Evolutionary conservation across 2,797 vertebrate genomes (phyloP).

Genomic region (Thalassophryne amazonica): DNA sequence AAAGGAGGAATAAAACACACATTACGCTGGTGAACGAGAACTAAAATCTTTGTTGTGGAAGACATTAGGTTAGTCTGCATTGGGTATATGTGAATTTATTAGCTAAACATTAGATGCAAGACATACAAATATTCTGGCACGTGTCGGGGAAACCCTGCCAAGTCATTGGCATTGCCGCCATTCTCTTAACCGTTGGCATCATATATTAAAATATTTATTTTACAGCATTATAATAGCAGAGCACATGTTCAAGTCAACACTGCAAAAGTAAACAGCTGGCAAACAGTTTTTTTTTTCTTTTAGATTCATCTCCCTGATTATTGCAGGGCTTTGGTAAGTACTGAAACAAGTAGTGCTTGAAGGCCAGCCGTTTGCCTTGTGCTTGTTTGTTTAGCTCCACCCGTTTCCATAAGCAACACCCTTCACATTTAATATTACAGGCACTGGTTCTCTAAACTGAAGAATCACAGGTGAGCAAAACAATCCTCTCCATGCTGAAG

Average conservation of each 20-base stretch:
- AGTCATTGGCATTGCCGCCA: conserved; percentile 8
- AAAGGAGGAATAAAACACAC: too few species aligned
- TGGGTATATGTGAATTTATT: background rate
- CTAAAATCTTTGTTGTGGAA: background rate
- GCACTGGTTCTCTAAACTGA: conserved; percentile 1
- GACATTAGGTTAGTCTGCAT: background rate
- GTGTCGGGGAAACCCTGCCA: background rate
- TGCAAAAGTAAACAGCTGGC: background rate
- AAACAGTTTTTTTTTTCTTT: background rate
- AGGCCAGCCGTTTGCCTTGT: background rate
- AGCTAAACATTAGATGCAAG: background rate
- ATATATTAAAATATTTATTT: conserved; percentile 1
- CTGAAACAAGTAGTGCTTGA: background rate
- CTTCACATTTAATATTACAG: conserved; percentile 13
- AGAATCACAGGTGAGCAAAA: conserved; percentile 24
- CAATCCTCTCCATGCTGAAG: conserved; percentile 19
- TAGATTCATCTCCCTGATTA: background rate
- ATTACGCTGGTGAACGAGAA: too few species aligned
- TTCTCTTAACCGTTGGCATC: background rate
- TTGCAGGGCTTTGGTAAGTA: background rate
- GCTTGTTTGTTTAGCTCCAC: background rate
- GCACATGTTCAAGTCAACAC: background rate
- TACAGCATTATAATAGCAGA: conserved; percentile 2
- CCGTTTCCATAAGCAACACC: background rate
- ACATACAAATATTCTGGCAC: conserved; percentile 24